phyloP scores from a whole-genome alignment of 2,888 invertebrate genomes.

The Hylaea fasciaria region DNA sequence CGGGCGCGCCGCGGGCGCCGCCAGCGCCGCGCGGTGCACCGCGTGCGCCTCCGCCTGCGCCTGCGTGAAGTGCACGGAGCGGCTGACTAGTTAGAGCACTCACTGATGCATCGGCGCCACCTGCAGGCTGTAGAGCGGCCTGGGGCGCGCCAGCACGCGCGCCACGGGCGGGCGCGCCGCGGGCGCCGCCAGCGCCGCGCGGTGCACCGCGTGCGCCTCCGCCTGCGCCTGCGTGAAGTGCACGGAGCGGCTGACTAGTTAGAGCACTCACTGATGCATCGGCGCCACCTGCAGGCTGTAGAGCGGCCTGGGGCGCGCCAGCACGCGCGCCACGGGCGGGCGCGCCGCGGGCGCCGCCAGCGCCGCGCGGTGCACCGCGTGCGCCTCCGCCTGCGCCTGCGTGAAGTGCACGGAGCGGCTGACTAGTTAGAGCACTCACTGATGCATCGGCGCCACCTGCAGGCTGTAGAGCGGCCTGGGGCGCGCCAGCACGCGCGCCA shows the following conservation, averaged over 20 bases:
- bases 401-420: constrained; percentile 81
- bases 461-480: constrained; percentile 85
- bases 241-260: constrained; percentile 66
- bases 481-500: constrained; percentile 83
- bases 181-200: constrained; percentile 84
- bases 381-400: constrained; percentile 81
- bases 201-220: too few relatives aligned
- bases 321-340: constrained; percentile 82
- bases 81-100: constrained; percentile 46
- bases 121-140: too few relatives aligned
- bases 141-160: constrained; percentile 85
- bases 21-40: too few relatives aligned
- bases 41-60: too few relatives aligned
- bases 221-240: too few relatives aligned
- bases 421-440: constrained; percentile 75
- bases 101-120: constrained; percentile 90
- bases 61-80: too few relatives aligned
- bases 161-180: constrained; percentile 76
- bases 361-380: constrained; percentile 84
- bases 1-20: too few relatives aligned
- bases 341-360: constrained; percentile 80
- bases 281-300: constrained; percentile 90
- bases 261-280: constrained; percentile 85
- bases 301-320: too few relatives aligned
- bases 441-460: constrained; percentile 89